phyloP scores from a whole-genome alignment of 2,888 invertebrate species.

The Drosophila anomalata region DNA sequence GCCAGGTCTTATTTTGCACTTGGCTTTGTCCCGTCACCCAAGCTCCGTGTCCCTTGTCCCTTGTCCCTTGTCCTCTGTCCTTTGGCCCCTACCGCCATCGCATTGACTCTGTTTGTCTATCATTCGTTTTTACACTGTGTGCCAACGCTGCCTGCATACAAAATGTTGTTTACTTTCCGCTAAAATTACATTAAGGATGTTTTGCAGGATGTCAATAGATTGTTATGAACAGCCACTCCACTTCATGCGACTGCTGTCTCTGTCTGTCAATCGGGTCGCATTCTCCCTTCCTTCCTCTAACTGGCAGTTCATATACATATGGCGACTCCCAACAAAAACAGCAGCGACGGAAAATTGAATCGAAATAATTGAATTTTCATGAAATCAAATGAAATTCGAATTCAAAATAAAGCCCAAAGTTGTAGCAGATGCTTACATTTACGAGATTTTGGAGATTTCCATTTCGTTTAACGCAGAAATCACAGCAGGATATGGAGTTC shows the following conservation, averaged over 20 bases:
- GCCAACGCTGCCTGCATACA: slow-evolving; percentile 71
- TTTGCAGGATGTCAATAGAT: slow-evolving; percentile 78
- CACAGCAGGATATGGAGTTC: slow-evolving; percentile 2
- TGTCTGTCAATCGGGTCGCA: slow-evolving; percentile 24
- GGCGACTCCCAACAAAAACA: slow-evolving; percentile 29
- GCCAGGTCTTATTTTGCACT: slow-evolving; percentile 31
- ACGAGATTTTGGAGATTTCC: slow-evolving; percentile 20
- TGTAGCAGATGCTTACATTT: slow-evolving; percentile 46
- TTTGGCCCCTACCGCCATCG: slow-evolving; percentile 5
- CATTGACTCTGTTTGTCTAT: slow-evolving; percentile 2
- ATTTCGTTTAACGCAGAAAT: slow-evolving; percentile 2
- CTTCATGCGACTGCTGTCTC: slow-evolving; percentile 38
- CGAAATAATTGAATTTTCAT: slow-evolving; percentile 66
- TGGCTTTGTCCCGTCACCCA: slow-evolving; percentile 10
- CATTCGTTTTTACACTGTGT: slow-evolving; percentile 43
- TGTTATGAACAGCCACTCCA: slow-evolving; percentile 63
- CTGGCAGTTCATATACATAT: slow-evolving; percentile 35
- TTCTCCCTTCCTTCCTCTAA: slow-evolving; percentile 27
- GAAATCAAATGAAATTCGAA: slow-evolving; percentile 56
- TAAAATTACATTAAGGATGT: slow-evolving; percentile 81
- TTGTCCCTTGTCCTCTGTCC: background rate
- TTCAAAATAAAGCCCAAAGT: slow-evolving; percentile 58
- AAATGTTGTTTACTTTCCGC: slow-evolving; percentile 78
- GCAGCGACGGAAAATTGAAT: slow-evolving; percentile 52
- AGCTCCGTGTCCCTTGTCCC: background rate